These are phyloP conservation scores for Psittacula derbiana DNA, from an alignment of 2,797 vertebrate genomes.

Conservation along the genomic window DNA sequence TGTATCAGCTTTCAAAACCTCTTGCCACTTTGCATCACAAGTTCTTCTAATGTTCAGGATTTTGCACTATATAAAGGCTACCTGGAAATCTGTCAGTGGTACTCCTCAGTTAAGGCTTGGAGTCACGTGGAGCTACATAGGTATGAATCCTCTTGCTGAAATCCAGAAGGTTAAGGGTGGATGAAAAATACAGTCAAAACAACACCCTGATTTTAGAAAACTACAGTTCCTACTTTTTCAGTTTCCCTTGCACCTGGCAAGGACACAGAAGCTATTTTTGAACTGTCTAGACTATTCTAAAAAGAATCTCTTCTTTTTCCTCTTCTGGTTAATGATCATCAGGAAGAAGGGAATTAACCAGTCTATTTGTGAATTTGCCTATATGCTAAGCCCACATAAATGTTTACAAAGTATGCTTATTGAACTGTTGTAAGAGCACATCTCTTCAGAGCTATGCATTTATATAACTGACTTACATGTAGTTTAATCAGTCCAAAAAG, in stretches of 20 bases:
- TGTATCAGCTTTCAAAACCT: not conserved
- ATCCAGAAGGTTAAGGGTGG: not conserved
- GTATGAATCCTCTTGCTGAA: not conserved
- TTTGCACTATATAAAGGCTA: not conserved
- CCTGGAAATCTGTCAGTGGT: not conserved
- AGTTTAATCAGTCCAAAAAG: not conserved
- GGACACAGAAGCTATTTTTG: slow-evolving; percentile 58
- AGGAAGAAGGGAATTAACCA: not conserved
- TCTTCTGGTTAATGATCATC: slow-evolving; percentile 47
- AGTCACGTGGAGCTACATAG: not conserved
- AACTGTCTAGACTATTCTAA: slow-evolving; percentile 72
- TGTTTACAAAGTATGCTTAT: not conserved
- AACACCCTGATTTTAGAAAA: not conserved
- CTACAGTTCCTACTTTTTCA: not conserved
- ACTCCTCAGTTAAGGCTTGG: not conserved
- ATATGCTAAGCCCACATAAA: not conserved
- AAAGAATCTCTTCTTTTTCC: slow-evolving; percentile 53
- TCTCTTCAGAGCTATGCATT: not conserved
- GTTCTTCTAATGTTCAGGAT: not conserved
- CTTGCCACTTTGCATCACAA: not conserved
- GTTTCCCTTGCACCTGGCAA: slow-evolving; percentile 64
- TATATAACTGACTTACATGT: not conserved
- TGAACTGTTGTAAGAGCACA: not conserved
- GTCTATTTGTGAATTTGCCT: not conserved
- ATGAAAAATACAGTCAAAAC: not conserved